Conservation (phyloP, 1,140 invertebrate genomes). For the Cydia pomonella region DNA sequence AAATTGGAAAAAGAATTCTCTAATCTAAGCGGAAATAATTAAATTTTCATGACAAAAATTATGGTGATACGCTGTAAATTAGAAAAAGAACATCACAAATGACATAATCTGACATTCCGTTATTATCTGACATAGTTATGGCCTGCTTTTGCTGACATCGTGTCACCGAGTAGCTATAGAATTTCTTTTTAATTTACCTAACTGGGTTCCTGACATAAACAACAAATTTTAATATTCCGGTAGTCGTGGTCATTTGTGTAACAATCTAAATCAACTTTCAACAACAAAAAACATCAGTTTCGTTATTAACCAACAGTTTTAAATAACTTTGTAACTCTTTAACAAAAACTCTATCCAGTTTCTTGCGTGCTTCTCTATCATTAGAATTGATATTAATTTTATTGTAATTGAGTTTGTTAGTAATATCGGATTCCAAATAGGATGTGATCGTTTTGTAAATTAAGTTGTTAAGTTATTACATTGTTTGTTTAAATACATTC, state of each 20-base stretch:
- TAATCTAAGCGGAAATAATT: slow-evolving; percentile 34
- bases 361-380: slow-evolving; percentile 21
- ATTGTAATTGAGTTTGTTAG: slow-evolving; percentile 27
- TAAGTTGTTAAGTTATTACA: slow-evolving; percentile 25
- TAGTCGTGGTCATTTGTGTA: slow-evolving; percentile 7
- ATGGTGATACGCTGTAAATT: slow-evolving; percentile 36
- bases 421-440: slow-evolving; percentile 26
- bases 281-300: neutral
- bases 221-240: neutral
- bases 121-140: slow-evolving; percentile 38
- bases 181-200: neutral
- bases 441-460: slow-evolving; percentile 30
- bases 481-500: neutral
- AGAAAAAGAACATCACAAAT: slow-evolving; percentile 26
- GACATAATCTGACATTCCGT: slow-evolving; percentile 33
- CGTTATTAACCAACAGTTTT: neutral
- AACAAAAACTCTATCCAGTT: neutral
- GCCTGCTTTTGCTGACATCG: slow-evolving; percentile 25
- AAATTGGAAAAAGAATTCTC: neutral
- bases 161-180: neutral
- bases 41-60: slow-evolving; percentile 38
- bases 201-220: neutral
- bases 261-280: neutral
- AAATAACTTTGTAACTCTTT: slow-evolving; percentile 7
- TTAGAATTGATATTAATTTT: slow-evolving; percentile 26